Conservation (phyloP, 2,797 vertebrate species). For the Parauchenoglanis ngamensis region DNA sequence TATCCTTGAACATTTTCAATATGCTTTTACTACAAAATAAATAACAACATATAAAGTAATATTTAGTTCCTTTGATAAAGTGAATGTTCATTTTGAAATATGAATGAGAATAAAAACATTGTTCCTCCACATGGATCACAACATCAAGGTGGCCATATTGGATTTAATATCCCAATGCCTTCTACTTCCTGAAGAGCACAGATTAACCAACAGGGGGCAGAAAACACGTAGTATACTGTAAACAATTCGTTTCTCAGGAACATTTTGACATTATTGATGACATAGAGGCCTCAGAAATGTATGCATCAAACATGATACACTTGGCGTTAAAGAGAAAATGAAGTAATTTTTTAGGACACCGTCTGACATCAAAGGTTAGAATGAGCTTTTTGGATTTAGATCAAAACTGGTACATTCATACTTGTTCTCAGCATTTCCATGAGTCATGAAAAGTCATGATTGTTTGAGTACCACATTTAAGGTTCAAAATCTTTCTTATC, state of each 20-base stretch:
- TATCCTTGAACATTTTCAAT: too few species aligned
- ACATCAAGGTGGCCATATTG: background rate
- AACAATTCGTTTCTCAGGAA: background rate
- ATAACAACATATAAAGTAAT: background rate
- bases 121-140: background rate
- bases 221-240: background rate
- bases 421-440: background rate
- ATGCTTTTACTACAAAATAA: background rate
- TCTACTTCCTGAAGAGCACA: background rate
- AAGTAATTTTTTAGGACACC: background rate
- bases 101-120: background rate
- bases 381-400: background rate
- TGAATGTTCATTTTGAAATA: background rate
- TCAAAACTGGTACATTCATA: background rate
- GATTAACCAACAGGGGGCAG: background rate
- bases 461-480: background rate
- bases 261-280: background rate
- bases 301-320: background rate
- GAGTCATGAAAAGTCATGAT: background rate
- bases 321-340: background rate
- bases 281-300: background rate
- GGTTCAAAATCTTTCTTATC: background rate
- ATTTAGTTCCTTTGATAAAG: background rate
- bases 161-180: background rate
- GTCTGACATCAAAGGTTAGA: background rate